Conservation (phyloP, 2,797 vertebrate genomes). For the Caiman crocodilus region DNA sequence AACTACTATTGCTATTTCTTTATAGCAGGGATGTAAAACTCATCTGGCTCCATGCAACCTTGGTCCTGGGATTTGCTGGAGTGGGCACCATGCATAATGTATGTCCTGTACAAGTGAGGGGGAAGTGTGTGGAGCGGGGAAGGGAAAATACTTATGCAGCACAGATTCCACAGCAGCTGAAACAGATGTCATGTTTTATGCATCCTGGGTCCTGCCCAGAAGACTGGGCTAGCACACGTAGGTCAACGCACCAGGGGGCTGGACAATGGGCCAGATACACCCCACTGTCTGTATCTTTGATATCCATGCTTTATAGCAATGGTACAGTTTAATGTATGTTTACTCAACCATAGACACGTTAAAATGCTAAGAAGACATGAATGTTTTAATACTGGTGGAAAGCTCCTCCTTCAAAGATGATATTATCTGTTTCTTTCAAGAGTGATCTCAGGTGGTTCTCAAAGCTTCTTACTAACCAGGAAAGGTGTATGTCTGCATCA, state of each 20-base stretch:
- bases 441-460: not conserved
- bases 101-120: too few species aligned
- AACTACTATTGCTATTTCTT: not conserved
- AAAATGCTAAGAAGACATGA: not conserved
- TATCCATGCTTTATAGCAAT: fast-evolving
- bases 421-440: not conserved
- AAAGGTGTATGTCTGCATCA: not conserved
- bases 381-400: not conserved
- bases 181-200: not conserved
- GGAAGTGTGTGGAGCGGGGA: too few species aligned
- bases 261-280: too few species aligned
- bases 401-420: fast-evolving
- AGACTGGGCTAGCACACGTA: too few species aligned
- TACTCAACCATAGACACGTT: not conserved
- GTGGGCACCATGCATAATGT: too few species aligned
- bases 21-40: too few species aligned
- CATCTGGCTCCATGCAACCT: too few species aligned
- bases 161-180: not conserved
- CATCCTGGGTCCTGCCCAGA: not conserved
- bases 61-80: too few species aligned
- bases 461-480: fast-evolving
- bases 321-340: not conserved
- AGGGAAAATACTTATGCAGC: not conserved
- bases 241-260: too few species aligned
- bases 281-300: too few species aligned